Evolutionary conservation across 1,140 invertebrate genomes (phyloP).

Genomic region (Tenebrio molitor): DNA sequence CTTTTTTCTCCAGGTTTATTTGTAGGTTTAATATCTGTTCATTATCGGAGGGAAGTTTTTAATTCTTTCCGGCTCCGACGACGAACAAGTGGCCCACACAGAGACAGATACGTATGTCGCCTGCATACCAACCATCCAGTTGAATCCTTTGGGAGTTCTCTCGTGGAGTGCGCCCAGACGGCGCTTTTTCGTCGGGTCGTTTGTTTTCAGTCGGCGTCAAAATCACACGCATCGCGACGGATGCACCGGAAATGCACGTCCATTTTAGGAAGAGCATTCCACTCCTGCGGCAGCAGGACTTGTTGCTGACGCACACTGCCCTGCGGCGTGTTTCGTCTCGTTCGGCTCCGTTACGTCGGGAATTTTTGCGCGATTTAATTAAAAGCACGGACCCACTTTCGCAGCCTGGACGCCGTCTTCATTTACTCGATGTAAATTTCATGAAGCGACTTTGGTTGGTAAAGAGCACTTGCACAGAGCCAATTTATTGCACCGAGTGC

Average conservation of each 20-base stretch:
- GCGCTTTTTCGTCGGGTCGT: conserved; percentile 1
- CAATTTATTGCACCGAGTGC: conserved; percentile 22
- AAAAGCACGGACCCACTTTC: background rate
- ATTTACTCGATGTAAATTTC: conserved; percentile 14
- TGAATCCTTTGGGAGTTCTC: conserved; percentile 2
- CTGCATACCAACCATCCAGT: conserved; percentile 24
- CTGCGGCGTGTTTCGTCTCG: background rate
- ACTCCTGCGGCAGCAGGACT: background rate
- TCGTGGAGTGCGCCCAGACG: conserved; percentile 5
- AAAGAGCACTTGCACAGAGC: conserved; percentile 17
- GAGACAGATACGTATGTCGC: conserved; percentile 7
- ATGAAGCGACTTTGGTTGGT: conserved; percentile 21
- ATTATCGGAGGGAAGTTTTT: conserved; percentile 33
- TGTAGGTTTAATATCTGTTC: too few relatives aligned
- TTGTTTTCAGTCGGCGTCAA: background rate
- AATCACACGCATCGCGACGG: background rate
- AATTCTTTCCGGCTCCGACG: background rate
- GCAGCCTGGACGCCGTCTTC: conserved; percentile 12
- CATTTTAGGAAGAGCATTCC: background rate
- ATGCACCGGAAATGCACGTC: background rate
- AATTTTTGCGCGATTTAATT: conserved; percentile 3
- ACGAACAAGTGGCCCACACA: conserved; percentile 27
- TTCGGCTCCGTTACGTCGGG: background rate
- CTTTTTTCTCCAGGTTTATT: too few relatives aligned
- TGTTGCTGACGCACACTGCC: background rate